Evolutionary conservation across 2,113 vertebrate genomes (phyloP).

Genomic region (Entomyzon cyanotis): DNA sequence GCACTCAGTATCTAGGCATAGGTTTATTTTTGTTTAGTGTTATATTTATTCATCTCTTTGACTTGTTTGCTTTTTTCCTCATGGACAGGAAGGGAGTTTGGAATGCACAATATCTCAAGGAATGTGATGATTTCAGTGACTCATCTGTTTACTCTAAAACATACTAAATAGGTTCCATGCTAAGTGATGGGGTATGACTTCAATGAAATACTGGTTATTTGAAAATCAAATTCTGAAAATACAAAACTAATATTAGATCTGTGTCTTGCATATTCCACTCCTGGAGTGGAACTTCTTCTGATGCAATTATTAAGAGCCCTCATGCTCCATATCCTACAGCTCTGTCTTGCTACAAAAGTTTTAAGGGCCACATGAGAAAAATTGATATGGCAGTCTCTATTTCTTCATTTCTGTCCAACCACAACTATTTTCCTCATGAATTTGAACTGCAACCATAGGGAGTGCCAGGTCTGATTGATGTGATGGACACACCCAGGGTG

Average conservation of each 20-base stretch:
- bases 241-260: background rate
- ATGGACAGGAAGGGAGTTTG: background rate
- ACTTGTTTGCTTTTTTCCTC: background rate
- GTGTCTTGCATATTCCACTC: background rate
- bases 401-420: background rate
- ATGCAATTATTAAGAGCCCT: background rate
- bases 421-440: background rate
- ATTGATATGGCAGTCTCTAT: background rate
- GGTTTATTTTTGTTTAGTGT: background rate
- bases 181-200: background rate
- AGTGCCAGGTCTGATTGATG: slow-evolving; percentile 2
- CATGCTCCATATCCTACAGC: background rate
- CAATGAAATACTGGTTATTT: background rate
- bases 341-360: background rate
- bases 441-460: background rate
- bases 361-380: background rate
- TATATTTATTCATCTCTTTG: background rate
- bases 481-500: slow-evolving; percentile 32
- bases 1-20: background rate
- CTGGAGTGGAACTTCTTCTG: accelerated
- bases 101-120: background rate
- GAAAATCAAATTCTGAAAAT: background rate
- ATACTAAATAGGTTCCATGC: background rate
- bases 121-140: background rate
- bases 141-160: slow-evolving; percentile 3